Base-by-base conservation (phyloP, 2,888 invertebrate genomes). In the Acronicta psi region DNA sequence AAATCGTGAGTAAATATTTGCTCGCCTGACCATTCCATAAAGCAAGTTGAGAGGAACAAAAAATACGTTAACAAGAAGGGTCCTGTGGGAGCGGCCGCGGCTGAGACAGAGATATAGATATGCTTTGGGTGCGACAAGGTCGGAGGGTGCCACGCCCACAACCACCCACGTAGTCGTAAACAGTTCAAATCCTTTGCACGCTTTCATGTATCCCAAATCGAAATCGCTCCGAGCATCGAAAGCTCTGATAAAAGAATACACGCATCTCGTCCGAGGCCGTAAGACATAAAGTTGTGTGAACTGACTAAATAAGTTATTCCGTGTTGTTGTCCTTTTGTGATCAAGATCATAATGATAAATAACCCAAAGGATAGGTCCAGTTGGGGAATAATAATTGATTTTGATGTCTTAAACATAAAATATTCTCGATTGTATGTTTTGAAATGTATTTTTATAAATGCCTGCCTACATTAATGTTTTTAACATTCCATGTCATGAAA, bases 1-100 rank as follows among this genome's bases (percentile, higher is more conserved):
- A 93, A 92, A 91, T 91, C 93, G 92, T 92, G 91, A 89, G 92
- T 93, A 92, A 93, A 94, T 94, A 94, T 93, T 94, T 93, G 93
- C 90, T 87, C 82, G 88, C 86, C 89, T 88, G 91, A 92, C 93
- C 92, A 87, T 92, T 89, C 89, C 86, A 89, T 88, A 88, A 89
- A 87, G 88, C 86, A 82, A 88, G 86, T 74, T 83, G 87, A 89
- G 86, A 90, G 87, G 86, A 91, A 88, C 90, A 93, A 93, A 94
- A 94, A 94, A 92, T 84, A 87, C 84, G 86, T 90, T 91, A 93
- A 93, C 93, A 88, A 93, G 93, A 91, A 84, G 84, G 89, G 87
- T 93, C 93, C 94, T 93, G 93, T 93, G 93, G 93, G 93, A 93
- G 93, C 92, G 93, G 93, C 91, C 90, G 83, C 63, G 61, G 77